These are phyloP conservation scores for Dromiciops gliroides DNA, from an alignment of 2,113 vertebrate genomes.

Conservation along the genomic window DNA sequence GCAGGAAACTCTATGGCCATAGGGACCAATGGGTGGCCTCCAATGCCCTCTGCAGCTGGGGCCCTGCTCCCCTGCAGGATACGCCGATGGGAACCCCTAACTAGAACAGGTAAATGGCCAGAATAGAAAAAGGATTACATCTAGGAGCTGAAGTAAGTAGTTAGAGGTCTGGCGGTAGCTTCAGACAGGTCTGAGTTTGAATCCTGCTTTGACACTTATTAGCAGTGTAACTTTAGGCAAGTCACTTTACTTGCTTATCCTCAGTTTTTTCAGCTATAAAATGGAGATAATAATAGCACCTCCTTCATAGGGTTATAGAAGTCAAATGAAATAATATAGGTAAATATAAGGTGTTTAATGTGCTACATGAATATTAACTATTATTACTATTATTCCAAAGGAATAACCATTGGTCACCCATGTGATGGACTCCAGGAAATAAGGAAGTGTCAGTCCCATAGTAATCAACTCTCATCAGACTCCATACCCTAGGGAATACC, in stretches of 20 bases:
- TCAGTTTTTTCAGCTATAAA: neutral
- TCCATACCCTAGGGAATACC: neutral
- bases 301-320: neutral
- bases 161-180: neutral
- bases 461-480: neutral
- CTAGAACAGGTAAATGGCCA: neutral
- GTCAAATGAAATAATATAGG: neutral
- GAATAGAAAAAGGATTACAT: neutral
- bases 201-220: neutral
- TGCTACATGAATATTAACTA: neutral
- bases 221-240: neutral
- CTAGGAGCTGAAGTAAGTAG: neutral
- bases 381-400: neutral
- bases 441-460: neutral
- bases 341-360: neutral
- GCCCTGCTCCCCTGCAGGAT: rapidly evolving
- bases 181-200: neutral
- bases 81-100: neutral
- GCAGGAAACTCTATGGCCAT: conserved; percentile 33
- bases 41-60: conserved; percentile 16
- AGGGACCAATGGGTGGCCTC: neutral
- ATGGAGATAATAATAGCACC: neutral
- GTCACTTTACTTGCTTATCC: neutral
- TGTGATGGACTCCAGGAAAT: neutral
- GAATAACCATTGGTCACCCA: neutral